phyloP scores from a whole-genome alignment of 2,113 vertebrate species.

The Amblyornis subalaris region DNA sequence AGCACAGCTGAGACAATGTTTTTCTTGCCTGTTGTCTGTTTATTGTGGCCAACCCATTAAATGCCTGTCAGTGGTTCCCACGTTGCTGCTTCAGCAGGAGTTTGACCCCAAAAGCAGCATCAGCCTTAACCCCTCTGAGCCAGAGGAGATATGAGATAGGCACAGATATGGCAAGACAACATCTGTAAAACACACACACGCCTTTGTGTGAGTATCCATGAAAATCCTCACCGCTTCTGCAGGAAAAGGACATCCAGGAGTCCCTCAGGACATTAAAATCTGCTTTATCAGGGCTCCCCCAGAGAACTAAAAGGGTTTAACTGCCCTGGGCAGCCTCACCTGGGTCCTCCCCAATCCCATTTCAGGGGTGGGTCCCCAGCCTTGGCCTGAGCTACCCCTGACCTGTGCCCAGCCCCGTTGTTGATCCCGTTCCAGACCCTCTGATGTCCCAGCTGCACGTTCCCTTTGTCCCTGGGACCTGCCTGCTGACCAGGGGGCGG shows the following conservation, averaged over 20 bases:
- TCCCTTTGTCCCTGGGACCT: not conserved
- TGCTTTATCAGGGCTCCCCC: not conserved
- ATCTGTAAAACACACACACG: accelerated
- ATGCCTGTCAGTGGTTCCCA: not conserved
- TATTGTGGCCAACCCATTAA: not conserved
- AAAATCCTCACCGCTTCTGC: accelerated
- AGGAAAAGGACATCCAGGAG: accelerated
- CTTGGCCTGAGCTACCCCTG: not conserved
- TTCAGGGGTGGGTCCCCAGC: not conserved
- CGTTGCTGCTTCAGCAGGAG: not conserved
- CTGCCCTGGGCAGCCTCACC: not conserved
- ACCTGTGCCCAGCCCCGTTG: no score
- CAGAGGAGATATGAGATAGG: accelerated
- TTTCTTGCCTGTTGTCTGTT: not conserved
- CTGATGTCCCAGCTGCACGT: not conserved
- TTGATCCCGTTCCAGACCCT: accelerated
- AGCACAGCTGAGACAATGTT: not conserved
- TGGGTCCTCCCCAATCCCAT: not conserved
- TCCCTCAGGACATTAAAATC: accelerated
- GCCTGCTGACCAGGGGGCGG: not conserved
- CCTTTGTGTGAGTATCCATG: accelerated
- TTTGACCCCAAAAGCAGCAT: not conserved
- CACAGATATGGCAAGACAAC: accelerated
- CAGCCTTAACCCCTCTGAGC: not conserved
- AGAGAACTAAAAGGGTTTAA: not conserved